Evolutionary conservation across 2,113 vertebrate genomes (phyloP).

Genomic region (Junco hyemalis): DNA sequence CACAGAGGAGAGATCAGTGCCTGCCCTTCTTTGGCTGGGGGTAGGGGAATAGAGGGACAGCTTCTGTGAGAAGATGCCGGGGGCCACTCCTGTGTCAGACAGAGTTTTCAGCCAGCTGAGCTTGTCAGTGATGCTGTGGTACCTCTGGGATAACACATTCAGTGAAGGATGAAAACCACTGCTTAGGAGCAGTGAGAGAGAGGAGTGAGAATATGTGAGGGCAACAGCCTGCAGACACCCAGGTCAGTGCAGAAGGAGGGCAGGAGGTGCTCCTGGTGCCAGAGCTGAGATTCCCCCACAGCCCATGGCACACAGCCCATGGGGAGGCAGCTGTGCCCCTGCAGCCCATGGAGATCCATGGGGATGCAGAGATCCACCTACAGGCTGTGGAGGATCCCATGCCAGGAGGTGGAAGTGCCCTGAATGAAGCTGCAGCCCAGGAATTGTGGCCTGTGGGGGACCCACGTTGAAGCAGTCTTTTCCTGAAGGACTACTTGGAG

Average conservation of each 20-base stretch:
- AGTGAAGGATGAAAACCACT: background rate
- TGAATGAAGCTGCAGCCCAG: background rate
- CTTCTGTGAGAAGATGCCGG: background rate
- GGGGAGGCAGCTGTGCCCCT: background rate
- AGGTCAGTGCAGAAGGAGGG: background rate
- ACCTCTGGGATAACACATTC: background rate
- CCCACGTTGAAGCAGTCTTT: background rate
- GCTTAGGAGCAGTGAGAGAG: background rate
- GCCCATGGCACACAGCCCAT: accelerated
- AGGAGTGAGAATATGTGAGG: background rate
- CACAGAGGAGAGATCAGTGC: background rate
- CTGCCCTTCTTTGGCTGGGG: background rate
- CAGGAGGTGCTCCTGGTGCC: background rate
- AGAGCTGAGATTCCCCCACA: background rate
- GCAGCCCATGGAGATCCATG: background rate
- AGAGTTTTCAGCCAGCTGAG: background rate
- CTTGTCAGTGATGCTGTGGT: background rate
- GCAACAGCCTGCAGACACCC: background rate
- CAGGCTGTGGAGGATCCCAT: background rate
- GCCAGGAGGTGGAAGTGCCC: background rate
- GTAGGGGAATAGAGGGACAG: background rate
- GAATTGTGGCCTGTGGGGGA: background rate
- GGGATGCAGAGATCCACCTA: background rate
- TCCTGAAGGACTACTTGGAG: background rate
- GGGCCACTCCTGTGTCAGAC: accelerated